phyloP scores from a whole-genome alignment of 2,888 invertebrate genomes.

The Leptura quadrifasciata region DNA sequence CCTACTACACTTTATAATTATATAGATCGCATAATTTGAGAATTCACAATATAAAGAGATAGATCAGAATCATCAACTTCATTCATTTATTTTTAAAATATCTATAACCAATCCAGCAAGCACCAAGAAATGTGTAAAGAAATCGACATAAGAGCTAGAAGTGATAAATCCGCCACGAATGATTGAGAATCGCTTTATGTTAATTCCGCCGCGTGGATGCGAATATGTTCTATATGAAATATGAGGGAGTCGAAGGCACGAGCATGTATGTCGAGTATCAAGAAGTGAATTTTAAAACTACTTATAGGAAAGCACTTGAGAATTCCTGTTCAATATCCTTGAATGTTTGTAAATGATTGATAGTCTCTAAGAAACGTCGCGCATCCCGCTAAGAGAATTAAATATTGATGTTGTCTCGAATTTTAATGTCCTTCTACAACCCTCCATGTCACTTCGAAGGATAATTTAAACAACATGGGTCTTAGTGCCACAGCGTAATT shows the following conservation, averaged over 20 bases:
- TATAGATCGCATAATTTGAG: too few species aligned
- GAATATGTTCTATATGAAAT: slow-evolving; percentile 46
- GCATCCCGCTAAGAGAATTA: slow-evolving; percentile 63
- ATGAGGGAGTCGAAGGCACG: slow-evolving; percentile 39
- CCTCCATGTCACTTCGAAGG: slow-evolving; percentile 30
- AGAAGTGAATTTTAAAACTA: slow-evolving; percentile 63
- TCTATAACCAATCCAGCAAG: slow-evolving; percentile 14
- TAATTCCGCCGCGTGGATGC: slow-evolving; percentile 43
- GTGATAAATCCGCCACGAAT: slow-evolving; percentile 42
- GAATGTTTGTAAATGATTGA: slow-evolving; percentile 71
- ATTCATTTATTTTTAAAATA: background rate
- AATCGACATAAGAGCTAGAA: slow-evolving; percentile 28
- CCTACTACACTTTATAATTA: too few species aligned
- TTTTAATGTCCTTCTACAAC: slow-evolving; percentile 60
- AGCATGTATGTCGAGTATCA: slow-evolving; percentile 55
- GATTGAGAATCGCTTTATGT: slow-evolving; percentile 49
- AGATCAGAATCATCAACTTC: too few species aligned
- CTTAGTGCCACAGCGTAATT: slow-evolving; percentile 27
- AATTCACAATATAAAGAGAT: too few species aligned
- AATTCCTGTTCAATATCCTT: slow-evolving; percentile 63
- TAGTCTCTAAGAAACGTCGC: slow-evolving; percentile 68
- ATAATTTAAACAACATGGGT: slow-evolving; percentile 38
- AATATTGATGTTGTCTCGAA: slow-evolving; percentile 66
- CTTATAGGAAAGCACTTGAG: slow-evolving; percentile 59
- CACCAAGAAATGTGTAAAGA: slow-evolving; percentile 1